These are phyloP conservation scores for Dimorphilus gyrociliatus DNA, from an alignment of 2,888 invertebrate species.

Conservation along the genomic window DNA sequence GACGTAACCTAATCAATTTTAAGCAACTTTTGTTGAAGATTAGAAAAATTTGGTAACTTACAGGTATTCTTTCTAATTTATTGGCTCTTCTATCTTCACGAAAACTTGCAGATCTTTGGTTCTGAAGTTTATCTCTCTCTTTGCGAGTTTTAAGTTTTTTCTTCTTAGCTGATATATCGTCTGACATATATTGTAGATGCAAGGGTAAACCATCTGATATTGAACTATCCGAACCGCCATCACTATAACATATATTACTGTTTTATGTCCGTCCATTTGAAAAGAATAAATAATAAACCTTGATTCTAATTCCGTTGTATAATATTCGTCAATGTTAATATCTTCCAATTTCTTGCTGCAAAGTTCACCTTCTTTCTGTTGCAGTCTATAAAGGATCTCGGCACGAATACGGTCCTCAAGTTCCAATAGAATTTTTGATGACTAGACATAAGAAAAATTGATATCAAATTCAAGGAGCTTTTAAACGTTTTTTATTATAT, in stretches of 20 bases:
- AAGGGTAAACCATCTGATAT: slow-evolving; percentile 33
- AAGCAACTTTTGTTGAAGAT: too few species aligned
- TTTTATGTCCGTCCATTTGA: too few species aligned
- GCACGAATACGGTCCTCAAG: slow-evolving; percentile 15
- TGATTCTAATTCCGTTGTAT: slow-evolving; percentile 12
- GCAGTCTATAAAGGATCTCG: slow-evolving; percentile 13
- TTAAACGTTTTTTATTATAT: too few species aligned
- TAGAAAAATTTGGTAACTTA: too few species aligned
- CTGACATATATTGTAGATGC: slow-evolving; percentile 15
- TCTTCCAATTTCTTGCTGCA: slow-evolving; percentile 7
- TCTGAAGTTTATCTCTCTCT: slow-evolving; percentile 19
- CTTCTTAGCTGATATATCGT: slow-evolving; percentile 18
- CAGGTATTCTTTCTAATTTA: too few species aligned
- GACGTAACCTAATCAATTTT: too few species aligned
- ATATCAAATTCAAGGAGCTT: too few species aligned
- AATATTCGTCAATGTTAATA: slow-evolving; percentile 10
- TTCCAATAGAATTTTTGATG: slow-evolving; percentile 21
- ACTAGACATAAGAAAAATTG: slow-evolving; percentile 13
- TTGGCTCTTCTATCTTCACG: too few species aligned
- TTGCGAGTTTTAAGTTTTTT: slow-evolving; percentile 26
- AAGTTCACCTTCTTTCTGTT: slow-evolving; percentile 10
- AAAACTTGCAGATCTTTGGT: too few species aligned
- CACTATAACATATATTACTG: slow-evolving; percentile 27
- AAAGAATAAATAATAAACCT: too few species aligned
- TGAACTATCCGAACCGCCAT: slow-evolving; percentile 36